These are phyloP conservation scores for Entelurus aequoreus DNA, from an alignment of 2,113 vertebrate species.

Conservation along the genomic window DNA sequence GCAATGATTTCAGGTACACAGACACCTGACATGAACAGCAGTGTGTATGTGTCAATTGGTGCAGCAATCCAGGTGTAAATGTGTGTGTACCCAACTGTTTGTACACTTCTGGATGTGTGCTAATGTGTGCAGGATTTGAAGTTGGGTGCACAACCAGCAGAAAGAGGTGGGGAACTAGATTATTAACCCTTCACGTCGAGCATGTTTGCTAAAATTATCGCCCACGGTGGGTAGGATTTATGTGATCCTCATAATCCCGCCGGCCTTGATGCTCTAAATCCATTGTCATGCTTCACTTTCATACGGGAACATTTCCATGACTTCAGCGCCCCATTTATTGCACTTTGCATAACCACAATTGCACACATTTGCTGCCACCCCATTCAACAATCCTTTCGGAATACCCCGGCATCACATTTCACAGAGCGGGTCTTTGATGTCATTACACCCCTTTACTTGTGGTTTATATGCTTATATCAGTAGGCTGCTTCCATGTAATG, in stretches of 20 bases:
- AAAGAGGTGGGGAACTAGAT: constrained; percentile 60
- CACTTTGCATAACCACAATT: constrained; percentile 59
- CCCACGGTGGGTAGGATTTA: constrained; percentile 44
- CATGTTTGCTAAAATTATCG: constrained; percentile 63
- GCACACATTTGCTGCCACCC: constrained; percentile 48
- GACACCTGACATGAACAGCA: constrained; percentile 45
- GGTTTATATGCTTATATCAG: constrained; percentile 46
- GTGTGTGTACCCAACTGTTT: constrained; percentile 16
- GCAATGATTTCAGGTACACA: constrained; percentile 68
- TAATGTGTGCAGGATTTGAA: constrained; percentile 53
- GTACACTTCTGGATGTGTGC: constrained; percentile 34
- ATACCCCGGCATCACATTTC: constrained; percentile 56
- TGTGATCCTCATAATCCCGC: constrained; percentile 66
- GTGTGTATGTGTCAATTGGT: neutral
- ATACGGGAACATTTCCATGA: constrained; percentile 69
- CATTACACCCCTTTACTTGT: constrained; percentile 54
- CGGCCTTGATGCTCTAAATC: constrained; percentile 71
- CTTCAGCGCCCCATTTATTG: constrained; percentile 63
- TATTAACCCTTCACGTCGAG: constrained; percentile 70
- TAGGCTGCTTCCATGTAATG: constrained; percentile 43
- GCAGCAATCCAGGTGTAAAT: constrained; percentile 2
- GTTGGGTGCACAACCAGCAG: constrained; percentile 29
- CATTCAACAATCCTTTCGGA: constrained; percentile 60
- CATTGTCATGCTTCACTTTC: constrained; percentile 72
- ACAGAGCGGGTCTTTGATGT: constrained; percentile 57